Conservation (phyloP, 2,113 vertebrate genomes). For the Pedetes capensis region DNA sequence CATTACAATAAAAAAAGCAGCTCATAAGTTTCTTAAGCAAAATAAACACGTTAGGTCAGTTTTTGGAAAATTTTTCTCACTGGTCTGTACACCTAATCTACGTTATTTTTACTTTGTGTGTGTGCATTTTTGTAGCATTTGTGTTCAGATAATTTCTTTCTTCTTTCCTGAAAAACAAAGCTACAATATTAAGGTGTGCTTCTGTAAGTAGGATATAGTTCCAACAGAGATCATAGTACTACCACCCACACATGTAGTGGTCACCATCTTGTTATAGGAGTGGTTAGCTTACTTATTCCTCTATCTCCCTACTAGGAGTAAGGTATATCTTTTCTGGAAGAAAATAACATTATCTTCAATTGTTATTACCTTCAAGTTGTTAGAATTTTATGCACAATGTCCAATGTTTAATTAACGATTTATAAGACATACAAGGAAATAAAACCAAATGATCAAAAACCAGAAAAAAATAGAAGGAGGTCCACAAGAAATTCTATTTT, state of each 20-base stretch:
- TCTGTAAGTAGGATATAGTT: not conserved
- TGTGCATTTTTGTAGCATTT: not conserved
- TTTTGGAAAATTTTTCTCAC: not conserved
- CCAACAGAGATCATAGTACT: not conserved
- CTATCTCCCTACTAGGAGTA: not conserved
- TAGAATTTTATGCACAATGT: not conserved
- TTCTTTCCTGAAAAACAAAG: not conserved
- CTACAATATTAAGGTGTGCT: not conserved
- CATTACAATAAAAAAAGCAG: not conserved
- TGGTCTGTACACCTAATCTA: not conserved
- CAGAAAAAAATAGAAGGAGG: not conserved
- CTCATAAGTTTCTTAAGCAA: not conserved
- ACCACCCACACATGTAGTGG: not conserved
- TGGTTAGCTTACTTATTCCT: not conserved
- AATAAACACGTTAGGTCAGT: not conserved
- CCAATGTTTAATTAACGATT: not conserved
- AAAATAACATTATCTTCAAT: not conserved
- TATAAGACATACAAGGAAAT: not conserved
- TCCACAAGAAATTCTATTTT: not conserved
- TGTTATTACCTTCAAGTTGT: not conserved
- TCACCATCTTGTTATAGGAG: not conserved
- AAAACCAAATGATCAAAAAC: not conserved
- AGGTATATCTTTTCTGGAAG: not conserved
- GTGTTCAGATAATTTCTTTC: not conserved
- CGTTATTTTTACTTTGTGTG: not conserved